phyloP scores from a whole-genome alignment of 2,113 vertebrate genomes.

The Donacobius atricapilla region DNA sequence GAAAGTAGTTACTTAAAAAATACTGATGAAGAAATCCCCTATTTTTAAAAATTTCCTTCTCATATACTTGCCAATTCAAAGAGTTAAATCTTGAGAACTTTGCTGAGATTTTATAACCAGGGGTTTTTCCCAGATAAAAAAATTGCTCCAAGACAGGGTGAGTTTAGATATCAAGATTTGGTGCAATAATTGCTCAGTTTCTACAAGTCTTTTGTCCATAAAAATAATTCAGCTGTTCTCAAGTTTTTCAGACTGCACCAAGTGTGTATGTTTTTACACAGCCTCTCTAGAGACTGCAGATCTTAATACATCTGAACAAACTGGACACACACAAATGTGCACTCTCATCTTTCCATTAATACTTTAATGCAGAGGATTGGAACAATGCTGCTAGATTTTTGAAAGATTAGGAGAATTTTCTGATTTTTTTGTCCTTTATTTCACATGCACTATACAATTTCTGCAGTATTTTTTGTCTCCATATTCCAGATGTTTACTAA shows the following conservation, averaged over 20 bases:
- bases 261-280: not conserved
- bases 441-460: conserved; percentile 28
- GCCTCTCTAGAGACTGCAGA: not conserved
- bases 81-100: not conserved
- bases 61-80: not conserved
- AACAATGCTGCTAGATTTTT: not conserved
- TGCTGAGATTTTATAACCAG: not conserved
- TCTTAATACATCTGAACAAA: not conserved
- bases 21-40: not conserved
- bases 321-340: not conserved
- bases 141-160: not conserved
- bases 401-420: not conserved
- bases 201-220: not conserved
- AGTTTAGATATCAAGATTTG: not conserved
- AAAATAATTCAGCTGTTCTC: not conserved
- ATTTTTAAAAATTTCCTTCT: not conserved
- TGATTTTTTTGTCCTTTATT: not conserved
- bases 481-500: conserved; percentile 31
- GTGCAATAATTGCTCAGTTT: not conserved
- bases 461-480: not conserved
- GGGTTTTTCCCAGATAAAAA: not conserved
- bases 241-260: not conserved
- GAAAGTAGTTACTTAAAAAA: not conserved
- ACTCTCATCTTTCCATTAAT: not conserved
- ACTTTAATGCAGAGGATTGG: not conserved